Conservation (phyloP, 2,797 vertebrate species). For the Hapalemur alaotrensis region DNA sequence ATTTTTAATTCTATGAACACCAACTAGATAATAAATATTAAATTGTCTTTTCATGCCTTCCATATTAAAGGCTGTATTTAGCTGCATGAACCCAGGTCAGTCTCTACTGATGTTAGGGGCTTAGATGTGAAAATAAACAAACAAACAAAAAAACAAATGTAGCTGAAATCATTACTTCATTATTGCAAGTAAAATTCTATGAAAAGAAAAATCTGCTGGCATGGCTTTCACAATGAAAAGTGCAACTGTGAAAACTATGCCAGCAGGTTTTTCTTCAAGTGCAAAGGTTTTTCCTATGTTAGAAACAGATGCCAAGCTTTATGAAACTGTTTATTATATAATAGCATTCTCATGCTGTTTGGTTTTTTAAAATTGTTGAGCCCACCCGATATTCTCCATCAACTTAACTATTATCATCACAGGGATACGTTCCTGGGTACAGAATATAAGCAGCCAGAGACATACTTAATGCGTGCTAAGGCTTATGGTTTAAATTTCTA, state of each 20-base stretch:
- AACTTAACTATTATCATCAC: not conserved
- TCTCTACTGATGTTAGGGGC: not conserved
- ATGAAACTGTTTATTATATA: not conserved
- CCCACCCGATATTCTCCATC: not conserved
- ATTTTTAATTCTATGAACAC: constrained; percentile 57
- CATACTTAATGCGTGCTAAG: not conserved
- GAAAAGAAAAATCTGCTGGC: not conserved
- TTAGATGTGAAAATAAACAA: not conserved
- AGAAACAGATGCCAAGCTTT: not conserved
- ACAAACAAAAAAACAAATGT: not conserved
- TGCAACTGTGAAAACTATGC: not conserved
- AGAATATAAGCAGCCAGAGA: not conserved
- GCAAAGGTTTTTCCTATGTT: not conserved
- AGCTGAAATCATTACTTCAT: not conserved
- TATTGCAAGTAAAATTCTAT: not conserved
- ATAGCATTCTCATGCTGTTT: not conserved
- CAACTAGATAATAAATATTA: constrained; percentile 57
- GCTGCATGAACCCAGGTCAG: not conserved
- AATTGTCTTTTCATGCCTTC: constrained; percentile 26
- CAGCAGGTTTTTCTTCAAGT: not conserved
- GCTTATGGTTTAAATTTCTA: not conserved
- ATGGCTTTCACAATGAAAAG: not conserved
- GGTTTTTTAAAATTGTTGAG: not conserved
- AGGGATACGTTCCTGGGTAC: not conserved
- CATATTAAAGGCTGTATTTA: not conserved